Percentiles rank a stretch among this genome's conserved stretches.
Evolutionary conservation across 2,113 vertebrate genomes (phyloP).

Genomic region (Thamnaconus septentrionalis): DNA sequence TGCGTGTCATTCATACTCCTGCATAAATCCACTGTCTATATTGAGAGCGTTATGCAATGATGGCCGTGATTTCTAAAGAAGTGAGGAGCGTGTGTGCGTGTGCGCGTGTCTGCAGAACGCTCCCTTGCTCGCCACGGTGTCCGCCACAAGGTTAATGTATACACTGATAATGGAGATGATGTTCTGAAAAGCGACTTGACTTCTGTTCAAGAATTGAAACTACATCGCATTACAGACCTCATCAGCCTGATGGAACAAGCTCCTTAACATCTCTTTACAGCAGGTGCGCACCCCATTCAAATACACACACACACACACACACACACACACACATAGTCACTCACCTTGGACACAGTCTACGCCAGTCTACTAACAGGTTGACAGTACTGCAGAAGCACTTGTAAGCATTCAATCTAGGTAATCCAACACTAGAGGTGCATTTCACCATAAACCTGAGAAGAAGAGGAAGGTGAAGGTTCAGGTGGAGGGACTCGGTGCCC

Average conservation of each 20-base stretch:
- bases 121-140: constrained; percentile 12
- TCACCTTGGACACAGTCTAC: background rate
- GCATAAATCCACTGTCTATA: background rate
- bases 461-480: too few species aligned
- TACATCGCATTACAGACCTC: constrained; percentile 65
- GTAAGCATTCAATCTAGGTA: constrained; percentile 12
- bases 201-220: constrained; percentile 46
- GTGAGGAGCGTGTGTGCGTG: constrained; percentile 6
- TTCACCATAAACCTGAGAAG: too few species aligned
- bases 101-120: background rate
- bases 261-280: constrained; percentile 64
- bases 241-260: constrained; percentile 67
- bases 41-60: too few species aligned
- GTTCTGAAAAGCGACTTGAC: constrained; percentile 54
- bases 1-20: too few species aligned
- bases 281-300: constrained; percentile 5
- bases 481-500: too few species aligned
- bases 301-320: constrained; percentile 2
- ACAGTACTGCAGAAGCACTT: constrained; percentile 29
- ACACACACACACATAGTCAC: background rate
- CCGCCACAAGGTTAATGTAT: constrained; percentile 71
- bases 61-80: too few species aligned
- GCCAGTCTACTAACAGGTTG: constrained; percentile 42
- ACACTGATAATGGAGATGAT: constrained; percentile 70
- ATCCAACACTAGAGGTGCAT: constrained; percentile 8